These are phyloP conservation scores for Epinephelus cyanopodus DNA, from an alignment of 2,113 vertebrate species.

Conservation along the genomic window DNA sequence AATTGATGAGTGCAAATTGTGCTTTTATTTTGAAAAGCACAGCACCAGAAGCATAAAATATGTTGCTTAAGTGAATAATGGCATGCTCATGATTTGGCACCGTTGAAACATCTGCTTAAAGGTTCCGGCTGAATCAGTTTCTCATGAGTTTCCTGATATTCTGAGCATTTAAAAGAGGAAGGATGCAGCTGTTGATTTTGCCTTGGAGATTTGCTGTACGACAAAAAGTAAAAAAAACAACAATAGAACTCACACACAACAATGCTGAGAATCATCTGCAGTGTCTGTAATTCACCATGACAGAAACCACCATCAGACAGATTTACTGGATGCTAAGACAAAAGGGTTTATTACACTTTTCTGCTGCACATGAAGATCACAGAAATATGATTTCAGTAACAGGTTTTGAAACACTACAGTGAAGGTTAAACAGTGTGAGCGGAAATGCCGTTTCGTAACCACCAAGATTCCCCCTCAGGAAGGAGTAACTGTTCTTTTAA, in stretches of 20 bases:
- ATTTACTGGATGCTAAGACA: conserved; percentile 32
- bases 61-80: neutral
- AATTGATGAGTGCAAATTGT: too few species aligned
- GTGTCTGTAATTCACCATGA: neutral
- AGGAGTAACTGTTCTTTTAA: neutral
- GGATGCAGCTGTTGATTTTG: neutral
- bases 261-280: neutral
- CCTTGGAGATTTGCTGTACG: neutral
- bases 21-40: neutral
- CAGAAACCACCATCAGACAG: neutral
- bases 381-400: neutral
- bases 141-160: too few species aligned
- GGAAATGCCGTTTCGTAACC: neutral
- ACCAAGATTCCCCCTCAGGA: neutral
- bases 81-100: neutral
- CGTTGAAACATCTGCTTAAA: neutral
- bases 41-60: neutral
- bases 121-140: neutral
- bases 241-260: neutral
- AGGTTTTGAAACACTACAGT: neutral
- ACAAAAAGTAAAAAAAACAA: neutral
- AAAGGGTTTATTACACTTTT: conserved; percentile 60
- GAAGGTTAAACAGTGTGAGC: neutral
- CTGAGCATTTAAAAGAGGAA: neutral
- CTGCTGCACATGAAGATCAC: conserved; percentile 30